Percentiles rank a stretch among this genome's conserved stretches.
These are phyloP conservation scores for Nymphalis urticae DNA, from an alignment of 2,888 invertebrate genomes.

Conservation along the genomic window DNA sequence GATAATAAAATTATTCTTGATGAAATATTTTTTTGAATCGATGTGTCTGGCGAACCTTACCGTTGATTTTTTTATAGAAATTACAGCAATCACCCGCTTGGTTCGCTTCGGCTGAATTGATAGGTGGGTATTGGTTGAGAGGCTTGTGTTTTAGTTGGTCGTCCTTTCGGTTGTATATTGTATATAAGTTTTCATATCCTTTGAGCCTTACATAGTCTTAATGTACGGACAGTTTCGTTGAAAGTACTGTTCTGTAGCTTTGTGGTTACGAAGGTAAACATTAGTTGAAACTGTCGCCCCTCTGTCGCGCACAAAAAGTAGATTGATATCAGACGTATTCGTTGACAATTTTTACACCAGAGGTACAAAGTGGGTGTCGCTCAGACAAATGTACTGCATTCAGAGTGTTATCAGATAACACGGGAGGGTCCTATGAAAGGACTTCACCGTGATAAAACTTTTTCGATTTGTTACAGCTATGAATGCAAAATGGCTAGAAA, in stretches of 20 bases:
- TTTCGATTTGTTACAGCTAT: conserved; percentile 73
- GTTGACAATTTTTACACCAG: conserved; percentile 79
- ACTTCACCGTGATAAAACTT: conserved; percentile 66
- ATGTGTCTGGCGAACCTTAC: conserved; percentile 79
- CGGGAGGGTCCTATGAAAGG: conserved; percentile 73
- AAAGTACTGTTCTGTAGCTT: conserved; percentile 14
- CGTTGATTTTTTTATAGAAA: conserved; percentile 77
- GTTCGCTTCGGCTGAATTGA: conserved; percentile 67
- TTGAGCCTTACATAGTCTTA: background rate
- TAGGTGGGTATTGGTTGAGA: conserved; percentile 57
- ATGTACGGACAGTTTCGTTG: background rate
- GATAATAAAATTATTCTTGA: conserved; percentile 82
- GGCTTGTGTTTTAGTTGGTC: conserved; percentile 17
- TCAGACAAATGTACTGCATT: conserved; percentile 78
- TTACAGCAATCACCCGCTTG: conserved; percentile 75
- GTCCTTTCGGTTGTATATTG: background rate
- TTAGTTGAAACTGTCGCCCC: conserved; percentile 36
- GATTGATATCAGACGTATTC: conserved; percentile 76
- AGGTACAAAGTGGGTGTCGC: conserved; percentile 67
- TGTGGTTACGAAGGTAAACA: conserved; percentile 26
- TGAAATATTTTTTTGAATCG: conserved; percentile 80
- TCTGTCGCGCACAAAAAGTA: conserved; percentile 60
- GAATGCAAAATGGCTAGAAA: conserved; percentile 70
- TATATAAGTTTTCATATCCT: conserved; percentile 11
- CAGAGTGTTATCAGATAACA: conserved; percentile 75